Base-by-base conservation (phyloP, 2,888 invertebrate genomes). In the Auanema freiburgensis region DNA sequence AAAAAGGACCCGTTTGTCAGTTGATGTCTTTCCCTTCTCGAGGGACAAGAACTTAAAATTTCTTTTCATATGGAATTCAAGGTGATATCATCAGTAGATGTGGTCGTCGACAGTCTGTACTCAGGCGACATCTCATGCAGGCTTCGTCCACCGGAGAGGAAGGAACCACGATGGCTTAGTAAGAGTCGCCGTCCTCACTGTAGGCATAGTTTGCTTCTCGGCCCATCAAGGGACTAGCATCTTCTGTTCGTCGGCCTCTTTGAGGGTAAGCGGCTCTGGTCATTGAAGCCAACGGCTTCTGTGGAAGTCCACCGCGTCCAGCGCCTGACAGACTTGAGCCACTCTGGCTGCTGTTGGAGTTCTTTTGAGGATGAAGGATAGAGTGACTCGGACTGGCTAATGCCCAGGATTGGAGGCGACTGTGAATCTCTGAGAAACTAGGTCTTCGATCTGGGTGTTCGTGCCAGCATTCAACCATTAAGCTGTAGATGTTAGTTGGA, bases 381-480 rank as follows among this genome's bases (percentile, higher is more conserved):
- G 77, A 77, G 46, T 75, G 74, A 4, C 74, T 71, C 18, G 77
- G 79, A 42, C 72, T 72, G 12, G 72, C 66, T 52, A 74, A 51
- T 1, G 65, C 65, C 79, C 79, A 79, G 25, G 71, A 65, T 55
- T 79, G 88, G 59, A 92, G 85, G n/a, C 93, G 89, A 79, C 89
- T 89, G 74, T 92, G 90, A 63, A 98, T 91, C 84, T 95, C 94
- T 25, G 91, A 89, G 85, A 98, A 98, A 78, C 90, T 90, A 0
- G 98, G 98, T 77, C 98, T 87, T 40, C 93, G 88, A 66, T 91
- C 90, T 0, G 96, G 92, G 74, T 91, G 89, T 84, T 97, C 96
- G 79, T 92, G 91, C 97, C 98, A 98, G 84, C 97, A 98, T 85
- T 97, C 97, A 63, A 93, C 90, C 96, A 98, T 98, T 62, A 98